Evolutionary conservation across 2,888 invertebrate genomes (phyloP).

Genomic region (Operophtera brumata): DNA sequence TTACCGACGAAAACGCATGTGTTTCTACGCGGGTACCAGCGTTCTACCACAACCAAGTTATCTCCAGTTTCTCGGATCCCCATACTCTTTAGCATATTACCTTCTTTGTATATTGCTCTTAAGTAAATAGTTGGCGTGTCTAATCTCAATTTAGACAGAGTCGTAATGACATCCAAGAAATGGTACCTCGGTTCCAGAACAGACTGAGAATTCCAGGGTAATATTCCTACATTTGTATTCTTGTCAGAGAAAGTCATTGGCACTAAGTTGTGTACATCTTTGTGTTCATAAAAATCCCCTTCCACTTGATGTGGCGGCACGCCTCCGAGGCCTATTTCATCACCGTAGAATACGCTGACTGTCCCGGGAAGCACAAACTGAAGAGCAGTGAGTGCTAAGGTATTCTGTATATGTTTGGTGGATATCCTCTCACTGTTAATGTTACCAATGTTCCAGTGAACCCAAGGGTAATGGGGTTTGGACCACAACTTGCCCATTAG

Average conservation of each 20-base stretch:
- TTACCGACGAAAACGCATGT: constrained; percentile 89
- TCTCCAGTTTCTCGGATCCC: constrained; percentile 83
- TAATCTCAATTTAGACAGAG: constrained; percentile 81
- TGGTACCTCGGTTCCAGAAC: constrained; percentile 72
- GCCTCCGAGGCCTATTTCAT: constrained; percentile 89
- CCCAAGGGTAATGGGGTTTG: constrained; percentile 85
- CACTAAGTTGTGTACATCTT: constrained; percentile 84
- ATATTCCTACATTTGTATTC: constrained; percentile 60
- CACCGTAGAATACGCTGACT: constrained; percentile 93
- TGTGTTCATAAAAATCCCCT: constrained; percentile 80
- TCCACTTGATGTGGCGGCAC: constrained; percentile 72
- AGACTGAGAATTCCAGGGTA: constrained; percentile 84
- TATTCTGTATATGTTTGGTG: constrained; percentile 81
- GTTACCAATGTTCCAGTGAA: constrained; percentile 89
- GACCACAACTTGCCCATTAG: constrained; percentile 81
- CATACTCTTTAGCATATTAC: constrained; percentile 82
- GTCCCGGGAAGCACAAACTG: constrained; percentile 92
- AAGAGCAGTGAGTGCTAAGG: constrained; percentile 85
- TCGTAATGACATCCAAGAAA: constrained; percentile 78
- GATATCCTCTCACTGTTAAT: constrained; percentile 82
- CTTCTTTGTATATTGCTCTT: constrained; percentile 84
- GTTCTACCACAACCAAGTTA: constrained; percentile 85
- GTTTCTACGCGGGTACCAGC: constrained; percentile 89
- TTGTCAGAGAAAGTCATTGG: constrained; percentile 84
- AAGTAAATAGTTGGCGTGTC: constrained; percentile 87